phyloP scores from a whole-genome alignment of 2,113 vertebrate genomes.

The Corythornis vintsioides region DNA sequence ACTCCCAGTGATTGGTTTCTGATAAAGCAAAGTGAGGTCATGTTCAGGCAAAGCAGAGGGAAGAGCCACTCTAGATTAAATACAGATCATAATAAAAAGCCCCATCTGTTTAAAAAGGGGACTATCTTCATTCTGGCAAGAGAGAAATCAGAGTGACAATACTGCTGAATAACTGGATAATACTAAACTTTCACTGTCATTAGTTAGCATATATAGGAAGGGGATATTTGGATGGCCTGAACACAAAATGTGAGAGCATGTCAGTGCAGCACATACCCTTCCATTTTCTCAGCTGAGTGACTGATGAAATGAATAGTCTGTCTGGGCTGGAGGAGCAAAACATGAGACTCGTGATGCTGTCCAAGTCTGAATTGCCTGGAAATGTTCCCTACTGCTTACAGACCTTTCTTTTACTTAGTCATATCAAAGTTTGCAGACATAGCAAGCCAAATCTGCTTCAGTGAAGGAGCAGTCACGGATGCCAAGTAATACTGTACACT shows the following conservation, averaged over 20 bases:
- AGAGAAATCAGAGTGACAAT: not conserved
- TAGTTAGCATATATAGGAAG: not conserved
- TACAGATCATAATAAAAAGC: not conserved
- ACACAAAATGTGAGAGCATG: not conserved
- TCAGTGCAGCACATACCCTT: not conserved
- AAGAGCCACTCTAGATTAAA: not conserved
- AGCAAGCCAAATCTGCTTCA: not conserved
- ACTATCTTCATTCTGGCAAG: not conserved
- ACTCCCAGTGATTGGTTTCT: not conserved
- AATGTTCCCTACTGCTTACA: not conserved
- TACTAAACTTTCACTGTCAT: not conserved
- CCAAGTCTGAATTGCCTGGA: not conserved
- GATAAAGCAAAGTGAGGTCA: not conserved
- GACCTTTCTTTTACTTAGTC: not conserved
- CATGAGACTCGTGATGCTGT: not conserved
- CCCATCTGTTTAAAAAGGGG: not conserved
- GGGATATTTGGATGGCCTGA: not conserved
- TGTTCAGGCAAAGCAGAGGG: not conserved
- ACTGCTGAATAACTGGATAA: not conserved
- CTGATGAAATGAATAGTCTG: not conserved
- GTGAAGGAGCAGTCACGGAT: not conserved
- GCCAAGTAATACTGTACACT: not conserved
- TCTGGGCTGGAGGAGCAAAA: not conserved
- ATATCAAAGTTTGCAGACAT: not conserved
- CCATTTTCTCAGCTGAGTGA: not conserved